Evolutionary conservation across 2,797 vertebrate genomes (phyloP).

Genomic region (Coracias cyanogaster): DNA sequence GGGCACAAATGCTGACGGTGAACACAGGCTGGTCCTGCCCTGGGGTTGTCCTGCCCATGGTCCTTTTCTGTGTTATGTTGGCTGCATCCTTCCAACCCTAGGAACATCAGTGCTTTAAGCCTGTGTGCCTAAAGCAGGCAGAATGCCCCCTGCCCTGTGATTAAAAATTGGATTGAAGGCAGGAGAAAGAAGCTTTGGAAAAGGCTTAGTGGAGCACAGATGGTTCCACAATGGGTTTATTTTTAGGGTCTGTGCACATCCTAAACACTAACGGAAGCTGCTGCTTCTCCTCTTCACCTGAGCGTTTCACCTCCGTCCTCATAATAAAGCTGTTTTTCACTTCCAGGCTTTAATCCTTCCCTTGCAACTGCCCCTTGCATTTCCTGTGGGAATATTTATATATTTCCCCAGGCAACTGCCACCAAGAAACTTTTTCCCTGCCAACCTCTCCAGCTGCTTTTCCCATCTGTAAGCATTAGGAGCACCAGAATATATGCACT

Average conservation of each 20-base stretch:
- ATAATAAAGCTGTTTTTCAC: not conserved
- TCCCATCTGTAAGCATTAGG: not conserved
- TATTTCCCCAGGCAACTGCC: not conserved
- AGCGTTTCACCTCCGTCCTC: not conserved
- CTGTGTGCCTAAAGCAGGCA: not conserved
- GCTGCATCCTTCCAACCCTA: not conserved
- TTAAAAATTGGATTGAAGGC: not conserved
- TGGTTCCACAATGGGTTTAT: not conserved
- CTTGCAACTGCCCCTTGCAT: not conserved
- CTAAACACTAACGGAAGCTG: not conserved
- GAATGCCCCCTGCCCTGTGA: not conserved
- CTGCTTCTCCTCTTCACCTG: not conserved
- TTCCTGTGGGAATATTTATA: not conserved
- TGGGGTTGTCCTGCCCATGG: not conserved
- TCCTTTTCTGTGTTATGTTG: not conserved
- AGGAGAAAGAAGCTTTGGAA: not conserved
- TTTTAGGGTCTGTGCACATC: not conserved
- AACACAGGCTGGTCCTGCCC: not conserved
- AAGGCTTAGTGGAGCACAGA: not conserved
- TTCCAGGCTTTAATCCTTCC: not conserved
- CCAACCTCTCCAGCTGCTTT: constrained; percentile 42
- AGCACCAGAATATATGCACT: not conserved
- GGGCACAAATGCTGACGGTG: not conserved
- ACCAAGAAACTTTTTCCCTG: not conserved
- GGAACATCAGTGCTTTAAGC: not conserved